These are phyloP conservation scores for Sebastes iracundus DNA, from an alignment of 2,797 vertebrate species.

Conservation along the genomic window DNA sequence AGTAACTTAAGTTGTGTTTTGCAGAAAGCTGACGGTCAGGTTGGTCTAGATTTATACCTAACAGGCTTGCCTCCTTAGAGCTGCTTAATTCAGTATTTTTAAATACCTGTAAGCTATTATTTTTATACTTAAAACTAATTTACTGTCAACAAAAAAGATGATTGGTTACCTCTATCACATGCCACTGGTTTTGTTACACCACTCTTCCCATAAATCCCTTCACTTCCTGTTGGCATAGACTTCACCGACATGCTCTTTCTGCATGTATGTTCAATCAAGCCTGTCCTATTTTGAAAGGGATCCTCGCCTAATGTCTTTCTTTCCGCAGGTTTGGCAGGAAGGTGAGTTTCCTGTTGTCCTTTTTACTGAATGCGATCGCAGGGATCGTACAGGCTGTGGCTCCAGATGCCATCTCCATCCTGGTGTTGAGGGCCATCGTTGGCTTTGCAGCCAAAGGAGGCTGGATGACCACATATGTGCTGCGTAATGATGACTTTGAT, in stretches of 20 bases:
- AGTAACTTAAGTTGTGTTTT: not conserved
- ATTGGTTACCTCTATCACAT: not conserved
- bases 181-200: not conserved
- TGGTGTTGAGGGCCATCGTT: conserved; percentile 88
- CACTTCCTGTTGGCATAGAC: not conserved
- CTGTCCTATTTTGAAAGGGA: not conserved
- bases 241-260: not conserved
- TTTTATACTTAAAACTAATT: not conserved
- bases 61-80: not conserved
- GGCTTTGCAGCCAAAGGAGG: conserved; percentile 91
- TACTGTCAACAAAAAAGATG: not conserved
- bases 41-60: not conserved
- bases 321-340: conserved; percentile 88
- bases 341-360: conserved; percentile 86
- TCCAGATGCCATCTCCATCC: conserved; percentile 86
- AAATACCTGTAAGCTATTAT: not conserved
- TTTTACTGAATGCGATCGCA: conserved; percentile 81
- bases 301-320: not conserved
- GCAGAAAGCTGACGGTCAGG: not conserved
- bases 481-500: conserved; percentile 81
- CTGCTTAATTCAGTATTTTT: not conserved
- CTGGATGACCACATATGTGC: conserved; percentile 90
- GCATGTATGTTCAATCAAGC: not conserved
- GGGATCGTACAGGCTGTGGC: conserved; percentile 86
- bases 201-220: not conserved